Base-by-base conservation (phyloP, 2,888 invertebrate species). In the Lycophotia porphyrea region DNA sequence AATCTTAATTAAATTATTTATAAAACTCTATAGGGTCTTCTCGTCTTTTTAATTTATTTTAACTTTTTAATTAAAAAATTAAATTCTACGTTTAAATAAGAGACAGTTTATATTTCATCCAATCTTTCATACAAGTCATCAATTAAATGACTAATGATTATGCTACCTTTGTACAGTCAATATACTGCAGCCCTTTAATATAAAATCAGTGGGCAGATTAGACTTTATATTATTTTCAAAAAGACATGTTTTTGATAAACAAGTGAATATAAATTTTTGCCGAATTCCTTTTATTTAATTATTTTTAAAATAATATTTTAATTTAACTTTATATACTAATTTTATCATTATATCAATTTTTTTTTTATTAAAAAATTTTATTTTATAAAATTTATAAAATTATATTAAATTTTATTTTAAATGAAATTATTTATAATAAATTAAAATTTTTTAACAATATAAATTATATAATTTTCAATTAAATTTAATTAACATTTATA, bases 81-180 rank as follows among this genome's bases (percentile, higher is more conserved):
- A 94, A 94, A 89, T 95, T 96, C 86, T 94, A 93, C 74, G 71
- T 84, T 81, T 93, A 94, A 91, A 39, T 86, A 81, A 91, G 89
- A 97, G 95, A 97, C 97, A 97, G 97, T 91, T 91, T 93, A 96
- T 97, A 97, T 97, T 89, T 97, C 97, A 97, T 98, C 93, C 93
- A 97, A 97, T 97, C 98, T 90, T 98, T 98, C 98, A 98, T 98
- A 95, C 98, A 93, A 98, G 98, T 97, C 97, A 97, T 93, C 96
- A 98, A 97, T 98, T 97, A 98, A 98, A 97, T 97, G 97, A 97
- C 97, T 97, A 98, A 87, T 94, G 92, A 94, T 98, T 98, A 97
- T 97, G 98, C 97, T 98, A 98, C 97, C 97, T 98, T 98, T 97
- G 97, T 97, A 98, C 97, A 97, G 97, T 98, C 96, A 98, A 96